These are phyloP conservation scores for Micromussa lordhowensis DNA, from an alignment of 92 coral and sea anemone species.

Conservation along the genomic window DNA sequence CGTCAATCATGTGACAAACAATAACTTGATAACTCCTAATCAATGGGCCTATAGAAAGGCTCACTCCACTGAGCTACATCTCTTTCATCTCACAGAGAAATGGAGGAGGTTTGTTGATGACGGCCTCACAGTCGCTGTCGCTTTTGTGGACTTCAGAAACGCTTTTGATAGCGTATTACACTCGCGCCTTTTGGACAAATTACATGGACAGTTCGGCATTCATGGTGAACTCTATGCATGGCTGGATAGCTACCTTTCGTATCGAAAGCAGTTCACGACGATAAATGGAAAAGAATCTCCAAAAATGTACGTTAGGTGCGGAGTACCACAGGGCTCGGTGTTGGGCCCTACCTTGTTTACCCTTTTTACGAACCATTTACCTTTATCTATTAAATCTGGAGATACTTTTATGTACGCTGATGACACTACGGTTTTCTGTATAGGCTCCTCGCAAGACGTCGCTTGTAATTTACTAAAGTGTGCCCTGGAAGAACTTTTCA, in stretches of 20 bases:
- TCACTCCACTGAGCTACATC: conserved; percentile 2
- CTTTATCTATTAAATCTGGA: background rate
- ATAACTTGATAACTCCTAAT: background rate
- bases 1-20: background rate
- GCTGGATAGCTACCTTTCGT: background rate
- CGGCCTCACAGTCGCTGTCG: background rate
- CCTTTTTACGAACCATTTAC: no score
- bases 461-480: background rate
- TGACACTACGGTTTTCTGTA: conserved; percentile 4
- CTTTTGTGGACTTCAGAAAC: conserved; percentile 1
- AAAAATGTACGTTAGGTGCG: no score
- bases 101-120: background rate
- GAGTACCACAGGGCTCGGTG: no score
- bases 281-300: background rate
- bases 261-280: background rate
- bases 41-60: conserved; percentile 2
- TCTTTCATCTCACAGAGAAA: background rate
- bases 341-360: no score
- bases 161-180: background rate
- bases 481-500: background rate
- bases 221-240: background rate
- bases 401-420: conserved; percentile 1
- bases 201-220: conserved; percentile 2
- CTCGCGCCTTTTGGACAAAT: background rate
- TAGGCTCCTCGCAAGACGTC: background rate